phyloP scores from a whole-genome alignment of 1,140 invertebrate species.

The Platyura marginata region DNA sequence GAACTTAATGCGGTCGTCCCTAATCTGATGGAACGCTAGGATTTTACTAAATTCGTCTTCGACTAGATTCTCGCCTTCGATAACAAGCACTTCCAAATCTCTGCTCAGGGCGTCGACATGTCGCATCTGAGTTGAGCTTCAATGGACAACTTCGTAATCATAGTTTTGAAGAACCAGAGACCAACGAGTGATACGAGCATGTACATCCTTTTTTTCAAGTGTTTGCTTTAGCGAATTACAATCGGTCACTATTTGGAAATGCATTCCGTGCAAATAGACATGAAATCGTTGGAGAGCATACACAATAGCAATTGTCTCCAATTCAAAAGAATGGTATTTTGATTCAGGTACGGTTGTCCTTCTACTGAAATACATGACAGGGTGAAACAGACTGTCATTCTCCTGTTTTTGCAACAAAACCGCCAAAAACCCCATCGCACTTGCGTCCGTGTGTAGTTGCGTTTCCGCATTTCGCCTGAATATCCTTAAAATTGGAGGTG shows the following conservation, averaged over 20 bases:
- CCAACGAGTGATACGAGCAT: not conserved
- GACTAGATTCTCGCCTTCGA: no score
- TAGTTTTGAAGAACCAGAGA: conserved; percentile 9
- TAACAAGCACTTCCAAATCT: no score
- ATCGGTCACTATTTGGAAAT: conserved; percentile 21
- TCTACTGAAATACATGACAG: conserved; percentile 13
- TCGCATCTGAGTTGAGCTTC: conserved; percentile 18
- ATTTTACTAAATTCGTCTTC: no score
- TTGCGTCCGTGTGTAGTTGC: conserved; percentile 10
- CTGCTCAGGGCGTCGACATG: conserved; percentile 25
- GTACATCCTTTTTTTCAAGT: not conserved
- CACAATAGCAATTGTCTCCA: conserved; percentile 12
- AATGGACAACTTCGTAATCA: conserved; percentile 19
- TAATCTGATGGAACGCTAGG: no score
- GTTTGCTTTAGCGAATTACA: no score
- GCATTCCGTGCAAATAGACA: conserved; percentile 21
- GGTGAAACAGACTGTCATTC: conserved; percentile 11
- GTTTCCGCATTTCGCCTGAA: not conserved
- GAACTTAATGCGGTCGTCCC: no score
- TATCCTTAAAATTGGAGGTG: no score
- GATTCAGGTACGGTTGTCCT: conserved; percentile 11
- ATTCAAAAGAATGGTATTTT: conserved; percentile 13
- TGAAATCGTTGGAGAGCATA: conserved; percentile 10
- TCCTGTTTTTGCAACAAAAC: conserved; percentile 10
- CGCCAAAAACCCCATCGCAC: conserved; percentile 13